Evolutionary conservation across 1,140 invertebrate genomes (phyloP).

Genomic region (Kradibia gibbosae): DNA sequence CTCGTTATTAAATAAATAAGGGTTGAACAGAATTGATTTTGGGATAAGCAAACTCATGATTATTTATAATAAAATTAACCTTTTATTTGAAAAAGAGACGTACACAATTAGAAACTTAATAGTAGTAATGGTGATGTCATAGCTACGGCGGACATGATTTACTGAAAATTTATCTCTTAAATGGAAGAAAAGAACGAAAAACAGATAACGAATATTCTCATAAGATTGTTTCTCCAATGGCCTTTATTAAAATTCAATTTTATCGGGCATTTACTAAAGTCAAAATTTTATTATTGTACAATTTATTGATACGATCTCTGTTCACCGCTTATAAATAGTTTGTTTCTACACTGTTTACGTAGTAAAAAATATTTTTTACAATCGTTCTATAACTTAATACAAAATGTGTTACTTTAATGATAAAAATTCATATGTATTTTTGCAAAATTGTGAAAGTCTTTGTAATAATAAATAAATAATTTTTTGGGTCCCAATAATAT

Average conservation of each 20-base stretch:
- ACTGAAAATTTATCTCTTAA: slow-evolving; percentile 48
- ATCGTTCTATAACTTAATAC: slow-evolving; percentile 33
- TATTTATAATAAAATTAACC: slow-evolving; percentile 59
- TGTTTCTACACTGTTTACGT: no score
- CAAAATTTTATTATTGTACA: background rate
- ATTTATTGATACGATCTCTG: no score
- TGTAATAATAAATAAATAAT: background rate
- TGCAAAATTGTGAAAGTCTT: background rate
- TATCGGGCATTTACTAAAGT: background rate
- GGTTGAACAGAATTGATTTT: no score
- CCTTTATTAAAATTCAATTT: background rate
- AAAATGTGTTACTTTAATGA: slow-evolving; percentile 32
- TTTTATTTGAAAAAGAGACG: slow-evolving; percentile 67
- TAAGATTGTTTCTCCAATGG: slow-evolving; percentile 50
- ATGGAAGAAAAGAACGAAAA: slow-evolving; percentile 27
- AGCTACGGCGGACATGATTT: slow-evolving; percentile 51
- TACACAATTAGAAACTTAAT: slow-evolving; percentile 68
- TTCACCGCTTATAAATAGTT: no score
- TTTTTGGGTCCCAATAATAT: background rate
- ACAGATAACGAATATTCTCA: slow-evolving; percentile 37
- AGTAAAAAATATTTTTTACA: background rate
- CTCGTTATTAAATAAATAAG: no score
- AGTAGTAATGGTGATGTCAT: slow-evolving; percentile 58
- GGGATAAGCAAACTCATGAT: background rate
- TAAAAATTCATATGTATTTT: background rate